Base-by-base conservation (phyloP, 2,113 vertebrate species). In the Salvator merianae region DNA sequence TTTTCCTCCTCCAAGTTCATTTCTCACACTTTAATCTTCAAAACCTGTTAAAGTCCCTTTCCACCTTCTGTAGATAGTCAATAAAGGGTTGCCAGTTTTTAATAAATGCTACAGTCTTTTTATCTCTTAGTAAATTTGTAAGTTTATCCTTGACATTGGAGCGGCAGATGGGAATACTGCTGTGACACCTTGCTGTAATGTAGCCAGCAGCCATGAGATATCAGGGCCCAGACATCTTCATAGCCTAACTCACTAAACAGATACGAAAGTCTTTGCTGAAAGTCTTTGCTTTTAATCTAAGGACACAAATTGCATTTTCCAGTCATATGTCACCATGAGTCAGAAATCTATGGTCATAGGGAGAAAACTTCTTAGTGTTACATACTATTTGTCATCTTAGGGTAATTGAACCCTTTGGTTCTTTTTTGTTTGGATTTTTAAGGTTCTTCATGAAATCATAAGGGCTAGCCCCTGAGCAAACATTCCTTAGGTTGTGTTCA, bases 181-280 rank as follows among this genome's bases (percentile, higher is more conserved):
- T 72, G 18, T 40, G 69, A 72, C 28, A 10, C 53, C 40, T 62
- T 38, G n/a, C 40, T 73, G 34, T 82, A 63, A 82, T 82, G 26
- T 73, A 40, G 28, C 53, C 30, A 55, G 26, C 26, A 63, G 36
- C 36, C 55, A 73, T 73, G 70, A 63, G 34, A 38, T 81, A 62
- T 71, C 2, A 2, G 55, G 79, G 14, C 34, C 28, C 34, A 62
- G 55, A 73, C 70, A 73, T 82, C 81, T 63, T 82, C 55, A 71
- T 36, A 81, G n/a, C 13, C 34, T 59, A 72, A 81, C 13, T 62
- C 55, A 73, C 36, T 82, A 74, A 73, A 63, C 50, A 40, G 53
- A 73, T 82, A 82, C 43, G 53, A 82, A 82, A 63, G 70, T 43
- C 24, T 82, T 82, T 72, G 80, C 69, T 82, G 69, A 82, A 73